These are phyloP conservation scores for Temnothorax curvispinosus DNA, from an alignment of 1,140 invertebrate species.

Conservation along the genomic window DNA sequence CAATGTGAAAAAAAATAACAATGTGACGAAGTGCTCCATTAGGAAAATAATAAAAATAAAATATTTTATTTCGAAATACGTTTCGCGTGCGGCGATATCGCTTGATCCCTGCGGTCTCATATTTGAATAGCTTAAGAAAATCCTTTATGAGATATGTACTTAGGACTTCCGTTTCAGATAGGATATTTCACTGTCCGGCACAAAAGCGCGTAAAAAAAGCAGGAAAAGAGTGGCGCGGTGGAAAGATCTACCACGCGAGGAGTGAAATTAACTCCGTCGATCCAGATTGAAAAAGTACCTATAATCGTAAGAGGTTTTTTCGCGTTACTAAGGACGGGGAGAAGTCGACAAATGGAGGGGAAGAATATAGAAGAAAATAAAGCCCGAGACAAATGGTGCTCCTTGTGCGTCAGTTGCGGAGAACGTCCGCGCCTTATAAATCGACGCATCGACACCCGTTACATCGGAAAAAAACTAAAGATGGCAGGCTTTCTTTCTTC, in stretches of 20 bases:
- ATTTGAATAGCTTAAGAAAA: constrained; percentile 51
- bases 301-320: constrained; percentile 67
- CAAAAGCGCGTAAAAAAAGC: constrained; percentile 41
- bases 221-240: background rate
- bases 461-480: constrained; percentile 44
- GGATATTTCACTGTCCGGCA: constrained; percentile 49
- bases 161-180: constrained; percentile 26
- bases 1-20: background rate
- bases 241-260: constrained; percentile 55
- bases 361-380: constrained; percentile 62
- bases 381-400: constrained; percentile 68
- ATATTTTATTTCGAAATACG: constrained; percentile 23
- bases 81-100: background rate
- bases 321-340: background rate
- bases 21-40: background rate
- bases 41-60: constrained; percentile 11
- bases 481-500: constrained; percentile 15
- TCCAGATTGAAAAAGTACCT: constrained; percentile 62
- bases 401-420: constrained; percentile 65
- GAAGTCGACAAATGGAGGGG: constrained; percentile 42
- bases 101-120: constrained; percentile 4
- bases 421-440: constrained; percentile 72
- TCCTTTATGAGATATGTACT: constrained; percentile 26
- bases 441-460: constrained; percentile 63
- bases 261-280: constrained; percentile 60